Evolutionary conservation across 2,797 vertebrate genomes (phyloP).

Genomic region (Morus bassanus): DNA sequence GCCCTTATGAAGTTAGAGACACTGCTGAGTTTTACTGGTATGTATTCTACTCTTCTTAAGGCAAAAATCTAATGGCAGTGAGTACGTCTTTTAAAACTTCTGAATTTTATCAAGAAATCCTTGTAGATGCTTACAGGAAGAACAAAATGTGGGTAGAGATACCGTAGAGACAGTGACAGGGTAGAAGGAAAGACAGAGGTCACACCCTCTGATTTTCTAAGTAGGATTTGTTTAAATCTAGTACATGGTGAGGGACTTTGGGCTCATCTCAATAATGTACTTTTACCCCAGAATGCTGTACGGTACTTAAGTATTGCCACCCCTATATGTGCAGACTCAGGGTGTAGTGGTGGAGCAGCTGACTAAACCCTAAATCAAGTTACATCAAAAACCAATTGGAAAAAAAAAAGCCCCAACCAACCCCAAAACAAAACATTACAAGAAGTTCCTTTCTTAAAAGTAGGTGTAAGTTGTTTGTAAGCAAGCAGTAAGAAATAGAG

Average conservation of each 20-base stretch:
- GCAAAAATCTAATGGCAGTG: neutral
- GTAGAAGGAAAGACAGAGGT: neutral
- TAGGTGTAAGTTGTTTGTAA: neutral
- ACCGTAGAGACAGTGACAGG: neutral
- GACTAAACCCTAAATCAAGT: neutral
- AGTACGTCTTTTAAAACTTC: neutral
- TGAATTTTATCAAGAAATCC: neutral
- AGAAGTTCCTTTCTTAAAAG: neutral
- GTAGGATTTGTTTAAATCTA: neutral
- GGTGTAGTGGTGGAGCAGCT: neutral
- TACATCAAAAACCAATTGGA: neutral
- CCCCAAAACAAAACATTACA: neutral
- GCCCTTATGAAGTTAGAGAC: constrained; percentile 83
- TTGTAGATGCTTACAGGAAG: neutral
- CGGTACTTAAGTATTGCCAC: neutral
- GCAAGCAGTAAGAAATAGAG: neutral
- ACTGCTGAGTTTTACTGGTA: constrained; percentile 74
- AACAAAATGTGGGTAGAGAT: neutral
- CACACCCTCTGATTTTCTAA: neutral
- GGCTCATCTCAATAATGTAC: neutral
- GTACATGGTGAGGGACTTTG: neutral
- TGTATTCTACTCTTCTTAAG: neutral
- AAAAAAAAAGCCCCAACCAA: neutral
- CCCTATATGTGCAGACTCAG: neutral
- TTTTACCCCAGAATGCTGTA: neutral